These are phyloP conservation scores for Eolophus roseicapilla DNA, from an alignment of 2,113 vertebrate species.

Conservation along the genomic window DNA sequence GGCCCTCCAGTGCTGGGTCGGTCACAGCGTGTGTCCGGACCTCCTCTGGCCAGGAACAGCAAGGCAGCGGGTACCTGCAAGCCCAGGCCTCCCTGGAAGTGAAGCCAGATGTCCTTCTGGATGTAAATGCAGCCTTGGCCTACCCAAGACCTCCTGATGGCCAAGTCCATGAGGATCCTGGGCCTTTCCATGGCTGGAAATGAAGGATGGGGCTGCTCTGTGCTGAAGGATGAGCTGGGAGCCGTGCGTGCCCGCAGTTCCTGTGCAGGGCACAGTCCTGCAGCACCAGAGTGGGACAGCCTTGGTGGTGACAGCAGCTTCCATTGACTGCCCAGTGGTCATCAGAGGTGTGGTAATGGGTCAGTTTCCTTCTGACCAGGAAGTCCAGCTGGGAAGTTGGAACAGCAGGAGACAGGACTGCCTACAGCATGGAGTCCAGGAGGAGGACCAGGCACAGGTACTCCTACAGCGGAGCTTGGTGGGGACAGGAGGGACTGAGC, in stretches of 20 bases:
- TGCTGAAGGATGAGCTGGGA: neutral
- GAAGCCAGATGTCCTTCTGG: neutral
- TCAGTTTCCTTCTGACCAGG: neutral
- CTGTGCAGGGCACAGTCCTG: neutral
- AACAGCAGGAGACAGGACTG: neutral
- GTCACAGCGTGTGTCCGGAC: neutral
- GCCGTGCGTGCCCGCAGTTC: rapidly evolving
- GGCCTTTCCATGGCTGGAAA: rapidly evolving
- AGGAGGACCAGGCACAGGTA: neutral
- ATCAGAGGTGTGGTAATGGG: rapidly evolving
- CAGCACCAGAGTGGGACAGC: rapidly evolving
- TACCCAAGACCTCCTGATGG: neutral
- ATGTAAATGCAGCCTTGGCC: neutral
- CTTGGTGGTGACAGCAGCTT: neutral
- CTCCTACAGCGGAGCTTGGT: rapidly evolving
- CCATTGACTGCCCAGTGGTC: rapidly evolving
- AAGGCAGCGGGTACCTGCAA: neutral
- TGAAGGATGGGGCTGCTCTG: rapidly evolving
- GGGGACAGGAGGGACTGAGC: neutral
- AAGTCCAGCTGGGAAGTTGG: rapidly evolving
- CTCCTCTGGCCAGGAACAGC: neutral
- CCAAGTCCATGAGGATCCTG: rapidly evolving
- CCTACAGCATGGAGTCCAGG: rapidly evolving
- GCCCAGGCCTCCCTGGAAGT: slow-evolving; percentile 74
- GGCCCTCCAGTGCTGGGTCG: neutral